A percentile compares a stretch with the other conserved stretches of the same genome.
Conservation (phyloP, 2,888 invertebrate genomes). For the Choreutis nemorana region DNA sequence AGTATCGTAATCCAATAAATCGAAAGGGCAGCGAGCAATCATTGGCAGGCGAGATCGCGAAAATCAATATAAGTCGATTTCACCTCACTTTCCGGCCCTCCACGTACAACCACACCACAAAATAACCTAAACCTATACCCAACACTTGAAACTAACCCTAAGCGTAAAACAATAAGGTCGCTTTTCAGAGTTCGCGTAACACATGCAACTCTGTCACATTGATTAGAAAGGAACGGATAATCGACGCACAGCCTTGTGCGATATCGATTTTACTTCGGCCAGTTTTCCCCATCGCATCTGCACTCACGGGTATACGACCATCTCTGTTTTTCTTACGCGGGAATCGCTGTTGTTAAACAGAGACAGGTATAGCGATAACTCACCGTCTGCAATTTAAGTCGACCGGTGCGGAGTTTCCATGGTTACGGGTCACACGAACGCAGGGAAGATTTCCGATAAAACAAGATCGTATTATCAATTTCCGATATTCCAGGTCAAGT, state of each 20-base stretch:
- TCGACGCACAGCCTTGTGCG: slow-evolving; percentile 67
- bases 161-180: background rate
- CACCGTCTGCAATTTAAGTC: slow-evolving; percentile 23
- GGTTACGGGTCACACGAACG: slow-evolving; percentile 31
- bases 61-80: slow-evolving; percentile 14
- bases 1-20: slow-evolving; percentile 10
- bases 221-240: slow-evolving; percentile 36
- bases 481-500: slow-evolving; percentile 49
- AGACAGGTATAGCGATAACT: slow-evolving; percentile 14
- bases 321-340: slow-evolving; percentile 20
- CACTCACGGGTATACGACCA: slow-evolving; percentile 12
- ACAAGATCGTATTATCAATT: slow-evolving; percentile 35
- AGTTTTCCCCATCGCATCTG: slow-evolving; percentile 27
- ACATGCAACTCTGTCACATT: slow-evolving; percentile 15
- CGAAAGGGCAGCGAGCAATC: slow-evolving; percentile 9
- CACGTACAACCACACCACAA: slow-evolving; percentile 7
- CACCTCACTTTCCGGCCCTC: slow-evolving; percentile 1
- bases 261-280: slow-evolving; percentile 62
- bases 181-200: slow-evolving; percentile 3
- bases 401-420: slow-evolving; percentile 41
- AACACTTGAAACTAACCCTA: slow-evolving; percentile 12
- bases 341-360: slow-evolving; percentile 17
- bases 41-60: slow-evolving; percentile 6
- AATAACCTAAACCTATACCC: slow-evolving; percentile 9
- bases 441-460: slow-evolving; percentile 60